A percentile compares a stretch with the other conserved stretches of the same genome.
These are phyloP conservation scores for Notolepis coatsorum DNA, from an alignment of 2,797 vertebrate species.

Conservation along the genomic window DNA sequence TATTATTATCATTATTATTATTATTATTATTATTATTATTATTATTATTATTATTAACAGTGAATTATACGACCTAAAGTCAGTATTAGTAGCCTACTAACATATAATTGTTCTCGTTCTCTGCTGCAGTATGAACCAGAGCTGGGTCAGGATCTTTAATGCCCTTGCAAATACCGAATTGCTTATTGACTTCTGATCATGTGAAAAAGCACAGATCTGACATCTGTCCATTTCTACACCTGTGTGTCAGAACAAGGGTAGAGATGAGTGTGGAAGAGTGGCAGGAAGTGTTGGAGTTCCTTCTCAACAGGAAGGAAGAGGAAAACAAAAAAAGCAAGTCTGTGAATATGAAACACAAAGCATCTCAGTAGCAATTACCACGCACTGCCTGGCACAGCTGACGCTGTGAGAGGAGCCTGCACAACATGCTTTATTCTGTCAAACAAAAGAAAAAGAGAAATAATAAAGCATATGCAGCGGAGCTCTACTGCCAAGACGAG, in stretches of 20 bases:
- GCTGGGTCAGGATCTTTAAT: no score
- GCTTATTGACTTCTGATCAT: not conserved
- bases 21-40: no score
- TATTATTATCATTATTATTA: no score
- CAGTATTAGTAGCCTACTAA: no score
- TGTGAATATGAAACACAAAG: constrained; percentile 70
- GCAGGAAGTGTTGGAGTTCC: constrained; percentile 44
- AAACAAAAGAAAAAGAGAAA: constrained; percentile 61
- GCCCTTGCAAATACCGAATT: no score
- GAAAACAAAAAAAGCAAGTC: constrained; percentile 59
- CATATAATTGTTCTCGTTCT: no score
- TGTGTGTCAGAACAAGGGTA: constrained; percentile 52
- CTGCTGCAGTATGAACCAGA: no score
- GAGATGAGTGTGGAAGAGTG: constrained; percentile 36
- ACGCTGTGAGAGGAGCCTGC: constrained; percentile 61
- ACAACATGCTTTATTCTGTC: constrained; percentile 50
- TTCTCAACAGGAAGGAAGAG: constrained; percentile 62
- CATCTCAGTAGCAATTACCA: constrained; percentile 69
- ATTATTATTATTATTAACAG: no score
- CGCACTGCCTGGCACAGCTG: constrained; percentile 69
- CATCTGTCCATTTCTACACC: constrained; percentile 47
- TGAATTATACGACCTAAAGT: no score
- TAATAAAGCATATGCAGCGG: constrained; percentile 41
- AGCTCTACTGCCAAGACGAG: constrained; percentile 37
- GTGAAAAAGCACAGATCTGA: constrained; percentile 47